phyloP scores from a whole-genome alignment of 2,113 vertebrate genomes.

The Chloropsis cyanopogon region DNA sequence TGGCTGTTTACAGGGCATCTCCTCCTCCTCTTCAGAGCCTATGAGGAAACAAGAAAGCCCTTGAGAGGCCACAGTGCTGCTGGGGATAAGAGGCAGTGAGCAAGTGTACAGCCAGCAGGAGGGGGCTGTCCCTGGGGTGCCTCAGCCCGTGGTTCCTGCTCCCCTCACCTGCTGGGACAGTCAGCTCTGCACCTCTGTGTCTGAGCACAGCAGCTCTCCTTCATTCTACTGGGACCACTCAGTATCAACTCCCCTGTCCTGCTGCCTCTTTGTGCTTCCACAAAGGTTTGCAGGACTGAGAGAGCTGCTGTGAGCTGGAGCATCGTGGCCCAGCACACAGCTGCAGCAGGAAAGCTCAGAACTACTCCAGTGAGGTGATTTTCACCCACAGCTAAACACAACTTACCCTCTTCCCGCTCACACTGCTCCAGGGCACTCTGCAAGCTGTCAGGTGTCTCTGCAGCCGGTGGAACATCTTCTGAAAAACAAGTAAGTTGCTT shows the following conservation, averaged over 20 bases:
- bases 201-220: background rate
- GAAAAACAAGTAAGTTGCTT: background rate
- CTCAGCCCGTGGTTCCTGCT: background rate
- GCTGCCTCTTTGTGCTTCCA: background rate
- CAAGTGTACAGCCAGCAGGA: background rate
- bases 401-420: conserved; percentile 67
- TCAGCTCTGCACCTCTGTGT: background rate
- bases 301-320: background rate
- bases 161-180: background rate
- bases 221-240: background rate
- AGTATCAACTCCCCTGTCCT: background rate
- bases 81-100: background rate
- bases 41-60: background rate
- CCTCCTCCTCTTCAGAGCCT: conserved; percentile 63
- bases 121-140: background rate
- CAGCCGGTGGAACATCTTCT: background rate
- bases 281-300: background rate
- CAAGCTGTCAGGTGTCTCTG: conserved; percentile 63
- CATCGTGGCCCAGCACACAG: background rate
- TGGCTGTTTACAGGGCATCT: conserved; percentile 56
- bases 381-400: background rate
- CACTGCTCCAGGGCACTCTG: conserved; percentile 44
- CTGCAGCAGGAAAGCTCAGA: background rate
- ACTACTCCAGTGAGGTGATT: background rate
- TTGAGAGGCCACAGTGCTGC: background rate